Percentiles rank a stretch among this genome's conserved stretches.
phyloP scores from a whole-genome alignment of 2,113 vertebrate genomes.

The Tautogolabrus adspersus region DNA sequence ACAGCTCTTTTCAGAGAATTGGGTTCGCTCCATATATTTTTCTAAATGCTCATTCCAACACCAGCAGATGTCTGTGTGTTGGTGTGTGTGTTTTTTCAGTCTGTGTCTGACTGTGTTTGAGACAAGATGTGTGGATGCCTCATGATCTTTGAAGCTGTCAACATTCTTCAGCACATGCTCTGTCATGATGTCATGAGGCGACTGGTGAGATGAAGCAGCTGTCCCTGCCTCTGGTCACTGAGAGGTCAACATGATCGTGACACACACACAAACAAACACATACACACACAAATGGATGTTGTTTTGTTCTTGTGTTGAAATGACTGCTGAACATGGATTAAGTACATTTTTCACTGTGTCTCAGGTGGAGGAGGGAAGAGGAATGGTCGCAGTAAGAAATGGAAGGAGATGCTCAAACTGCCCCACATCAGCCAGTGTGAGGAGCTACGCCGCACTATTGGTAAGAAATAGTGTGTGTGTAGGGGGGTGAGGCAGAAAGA shows the following conservation, averaged over 20 bases:
- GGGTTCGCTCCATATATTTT: too few relatives aligned
- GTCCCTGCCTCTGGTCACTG: slow-evolving; percentile 59
- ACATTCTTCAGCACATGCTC: slow-evolving; percentile 62
- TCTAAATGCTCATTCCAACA: neutral
- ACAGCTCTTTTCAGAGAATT: too few relatives aligned
- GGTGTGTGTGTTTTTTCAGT: neutral
- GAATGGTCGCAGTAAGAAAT: slow-evolving; percentile 93
- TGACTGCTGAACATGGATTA: neutral
- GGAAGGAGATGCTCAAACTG: slow-evolving; percentile 93
- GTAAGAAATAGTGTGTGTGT: slow-evolving; percentile 78
- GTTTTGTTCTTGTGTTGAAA: slow-evolving; percentile 28
- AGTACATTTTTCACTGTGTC: slow-evolving; percentile 26
- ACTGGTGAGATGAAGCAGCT: slow-evolving; percentile 72
- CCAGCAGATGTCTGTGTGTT: neutral
- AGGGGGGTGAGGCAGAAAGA: slow-evolving; percentile 32
- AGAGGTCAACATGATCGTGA: slow-evolving; percentile 29
- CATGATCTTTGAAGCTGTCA: slow-evolving; percentile 58
- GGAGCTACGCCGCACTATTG: slow-evolving; percentile 86
- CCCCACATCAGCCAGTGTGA: slow-evolving; percentile 90
- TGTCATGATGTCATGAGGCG: slow-evolving; percentile 64
- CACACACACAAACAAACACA: neutral
- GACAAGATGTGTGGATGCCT: slow-evolving; percentile 14
- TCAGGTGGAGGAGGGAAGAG: slow-evolving; percentile 88
- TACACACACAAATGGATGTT: slow-evolving; percentile 15
- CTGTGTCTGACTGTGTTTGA: slow-evolving; percentile 2